A percentile compares a stretch with the other conserved stretches of the same genome.
Evolutionary conservation across 2,113 vertebrate genomes (phyloP).

Genomic region (Corythornis madagascariensis): DNA sequence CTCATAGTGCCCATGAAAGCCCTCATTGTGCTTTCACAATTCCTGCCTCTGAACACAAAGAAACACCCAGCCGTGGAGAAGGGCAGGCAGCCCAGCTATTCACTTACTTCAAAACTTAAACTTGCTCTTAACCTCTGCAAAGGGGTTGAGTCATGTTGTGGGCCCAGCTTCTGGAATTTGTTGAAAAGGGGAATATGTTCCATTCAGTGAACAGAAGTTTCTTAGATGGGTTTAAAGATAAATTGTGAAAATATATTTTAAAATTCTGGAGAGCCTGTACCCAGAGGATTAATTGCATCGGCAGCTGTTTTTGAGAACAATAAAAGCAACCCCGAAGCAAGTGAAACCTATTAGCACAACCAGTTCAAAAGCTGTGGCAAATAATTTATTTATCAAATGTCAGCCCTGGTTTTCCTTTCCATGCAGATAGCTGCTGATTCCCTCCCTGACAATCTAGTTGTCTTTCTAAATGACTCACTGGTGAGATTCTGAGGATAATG

Average conservation of each 20-base stretch:
- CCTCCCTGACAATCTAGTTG: not conserved
- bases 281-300: not conserved
- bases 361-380: not conserved
- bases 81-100: not conserved
- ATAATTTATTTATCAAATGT: conserved; percentile 13
- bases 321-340: conserved; percentile 23
- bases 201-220: not conserved
- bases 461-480: conserved; percentile 18
- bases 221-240: not conserved
- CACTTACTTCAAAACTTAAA: not conserved
- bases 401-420: conserved; percentile 14
- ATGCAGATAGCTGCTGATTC: not conserved
- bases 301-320: not conserved
- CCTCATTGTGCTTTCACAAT: not conserved
- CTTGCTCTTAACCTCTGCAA: not conserved
- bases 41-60: not conserved
- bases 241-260: not conserved
- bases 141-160: rapidly evolving
- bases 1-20: not conserved
- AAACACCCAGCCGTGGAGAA: not conserved
- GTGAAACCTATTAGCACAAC: not conserved
- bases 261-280: not conserved
- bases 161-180: not conserved
- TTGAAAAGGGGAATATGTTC: not conserved
- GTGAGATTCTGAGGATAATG: not conserved